Percentiles rank a stretch among this genome's conserved stretches.
These are phyloP conservation scores for Machimus atricapillus DNA, from an alignment of 2,888 invertebrate genomes.

Conservation along the genomic window DNA sequence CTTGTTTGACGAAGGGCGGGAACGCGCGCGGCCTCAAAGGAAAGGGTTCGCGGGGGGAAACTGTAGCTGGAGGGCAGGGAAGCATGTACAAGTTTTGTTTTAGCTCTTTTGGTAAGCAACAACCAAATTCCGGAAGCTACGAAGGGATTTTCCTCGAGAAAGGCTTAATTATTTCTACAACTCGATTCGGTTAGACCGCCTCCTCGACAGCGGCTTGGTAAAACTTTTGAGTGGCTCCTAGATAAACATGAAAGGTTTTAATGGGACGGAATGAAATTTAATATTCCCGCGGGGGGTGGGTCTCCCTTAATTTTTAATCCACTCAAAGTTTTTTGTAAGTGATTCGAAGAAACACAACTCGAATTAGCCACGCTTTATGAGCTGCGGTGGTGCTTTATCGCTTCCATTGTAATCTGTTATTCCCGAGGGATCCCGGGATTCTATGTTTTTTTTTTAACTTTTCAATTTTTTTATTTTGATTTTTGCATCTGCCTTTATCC, in stretches of 20 bases:
- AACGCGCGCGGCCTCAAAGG: not conserved
- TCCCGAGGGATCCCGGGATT: not conserved
- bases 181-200: not conserved
- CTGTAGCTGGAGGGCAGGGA: not conserved
- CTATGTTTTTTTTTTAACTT: not conserved
- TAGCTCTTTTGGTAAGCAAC: not conserved
- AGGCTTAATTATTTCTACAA: conserved; percentile 8
- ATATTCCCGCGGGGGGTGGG: not conserved
- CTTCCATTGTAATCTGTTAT: not conserved
- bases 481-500: not conserved
- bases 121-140: not conserved
- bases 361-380: not conserved
- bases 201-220: not conserved
- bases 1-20: not conserved
- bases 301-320: not conserved
- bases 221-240: not conserved
- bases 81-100: not conserved
- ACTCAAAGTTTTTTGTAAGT: not conserved
- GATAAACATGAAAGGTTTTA: not conserved
- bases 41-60: too few relatives aligned
- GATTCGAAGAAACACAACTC: not conserved
- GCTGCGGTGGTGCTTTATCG: not conserved
- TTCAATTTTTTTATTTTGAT: not conserved
- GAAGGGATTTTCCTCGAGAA: not conserved
- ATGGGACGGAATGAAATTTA: not conserved